Evolutionary conservation across 2,797 vertebrate species (phyloP), one percentile per base, ranked within the genome.

Genomic region (Kryptolebias ocellatus): DNA sequence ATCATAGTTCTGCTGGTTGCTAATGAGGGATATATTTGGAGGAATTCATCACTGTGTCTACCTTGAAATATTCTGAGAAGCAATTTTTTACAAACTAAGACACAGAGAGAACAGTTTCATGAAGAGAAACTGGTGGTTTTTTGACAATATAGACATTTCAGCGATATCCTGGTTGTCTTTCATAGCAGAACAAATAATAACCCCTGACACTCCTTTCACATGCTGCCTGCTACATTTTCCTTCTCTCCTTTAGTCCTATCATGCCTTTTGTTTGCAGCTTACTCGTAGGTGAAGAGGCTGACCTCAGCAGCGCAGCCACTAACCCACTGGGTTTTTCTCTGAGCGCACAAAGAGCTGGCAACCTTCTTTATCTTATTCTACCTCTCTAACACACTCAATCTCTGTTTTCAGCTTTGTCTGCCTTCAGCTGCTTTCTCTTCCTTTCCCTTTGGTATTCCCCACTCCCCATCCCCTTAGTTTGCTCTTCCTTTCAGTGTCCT

Each of bases 231-330:
- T 64, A 61, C 80, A 76, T 64, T 74, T 61, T 76, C 65, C 70
- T 72, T 62, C 67, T 69, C 44, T 3, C 42, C 67, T 84, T 74
- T 58, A 20, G 60, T 75, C 63, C 58, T 53, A 10, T 53, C 47
- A 51, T 56, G 70, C 44, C 86, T 76, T 86, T 88, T 90, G 83
- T 90, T 83, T 80, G 80, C 74, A 61, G 82, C 72, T 54, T 59
- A 81, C 83, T 76, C 14, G 3, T 65, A 83, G 87, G 87, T 82
- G 91, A 89, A 81, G 79, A 80, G 59, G 69, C 67, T 81, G 80
- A 88, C 83, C 90, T 86, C 72, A 29, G 28, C 2, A 50, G 78
- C 57, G 46, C 68, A 64, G 65, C 60, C 76, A 52, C 74, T 69
- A 80, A 84, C 81, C 86, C 68, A 10, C 58, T 50, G 75, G 74